phyloP scores from a whole-genome alignment of 1,140 invertebrate genomes.

The Trinorchestia longiramus region DNA sequence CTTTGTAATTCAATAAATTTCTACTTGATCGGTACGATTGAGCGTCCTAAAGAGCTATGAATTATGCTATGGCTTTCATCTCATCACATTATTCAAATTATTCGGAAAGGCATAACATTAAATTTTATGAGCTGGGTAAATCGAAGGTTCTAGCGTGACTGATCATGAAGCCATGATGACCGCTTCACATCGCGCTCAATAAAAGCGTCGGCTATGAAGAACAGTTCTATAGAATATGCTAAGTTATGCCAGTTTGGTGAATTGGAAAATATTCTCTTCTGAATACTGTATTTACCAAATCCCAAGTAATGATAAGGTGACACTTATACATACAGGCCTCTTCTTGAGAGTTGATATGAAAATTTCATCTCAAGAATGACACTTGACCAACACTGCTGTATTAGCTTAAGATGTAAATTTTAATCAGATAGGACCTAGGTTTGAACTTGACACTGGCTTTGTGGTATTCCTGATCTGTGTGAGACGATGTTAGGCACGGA shows the following conservation, averaged over 20 bases:
- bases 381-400: no score
- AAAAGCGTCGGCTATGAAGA: background rate
- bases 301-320: no score
- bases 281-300: no score
- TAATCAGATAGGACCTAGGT: no score
- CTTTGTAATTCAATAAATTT: background rate
- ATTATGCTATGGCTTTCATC: background rate
- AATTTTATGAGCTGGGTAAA: background rate
- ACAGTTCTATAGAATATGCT: background rate
- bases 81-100: conserved; percentile 2
- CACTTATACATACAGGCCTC: no score
- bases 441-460: no score
- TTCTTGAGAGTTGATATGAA: no score
- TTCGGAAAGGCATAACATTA: background rate
- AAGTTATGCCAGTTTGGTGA: background rate
- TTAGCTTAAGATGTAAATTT: no score
- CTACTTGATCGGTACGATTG: background rate
- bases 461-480: no score
- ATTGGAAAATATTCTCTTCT: background rate
- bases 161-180: background rate
- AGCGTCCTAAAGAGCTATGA: background rate
- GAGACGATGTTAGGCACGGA: no score
- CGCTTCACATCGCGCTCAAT: background rate
- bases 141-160: background rate
- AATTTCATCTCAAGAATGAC: no score